Conservation (phyloP, 2,113 vertebrate species). For the Corvus cornix region DNA sequence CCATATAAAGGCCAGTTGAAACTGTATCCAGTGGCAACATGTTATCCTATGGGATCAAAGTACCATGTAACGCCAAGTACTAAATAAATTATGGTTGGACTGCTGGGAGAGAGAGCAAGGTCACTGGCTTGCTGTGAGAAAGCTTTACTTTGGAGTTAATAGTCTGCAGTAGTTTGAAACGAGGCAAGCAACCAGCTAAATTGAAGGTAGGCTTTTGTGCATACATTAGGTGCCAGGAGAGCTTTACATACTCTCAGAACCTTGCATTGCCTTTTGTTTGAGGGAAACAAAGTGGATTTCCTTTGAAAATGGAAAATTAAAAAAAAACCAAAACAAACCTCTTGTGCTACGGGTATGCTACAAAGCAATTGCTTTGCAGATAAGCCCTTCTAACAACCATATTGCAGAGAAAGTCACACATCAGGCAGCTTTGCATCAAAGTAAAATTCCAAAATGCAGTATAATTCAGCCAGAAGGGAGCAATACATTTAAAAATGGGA, state of each 20-base stretch:
- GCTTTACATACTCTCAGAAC: background rate
- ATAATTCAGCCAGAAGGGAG: background rate
- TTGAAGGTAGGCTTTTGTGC: background rate
- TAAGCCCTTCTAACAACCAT: background rate
- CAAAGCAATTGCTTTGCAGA: background rate
- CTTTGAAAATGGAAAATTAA: background rate
- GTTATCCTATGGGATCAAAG: conserved; percentile 1
- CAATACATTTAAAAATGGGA: background rate
- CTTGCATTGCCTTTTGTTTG: background rate
- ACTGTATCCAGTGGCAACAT: background rate
- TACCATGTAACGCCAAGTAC: background rate
- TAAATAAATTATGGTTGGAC: conserved; percentile 12
- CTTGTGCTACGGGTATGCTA: background rate
- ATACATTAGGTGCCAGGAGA: background rate
- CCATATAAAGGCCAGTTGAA: background rate
- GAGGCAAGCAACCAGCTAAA: background rate
- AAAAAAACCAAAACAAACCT: background rate
- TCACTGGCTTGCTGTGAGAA: background rate
- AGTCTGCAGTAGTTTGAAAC: conserved; percentile 16
- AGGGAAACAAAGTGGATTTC: background rate
- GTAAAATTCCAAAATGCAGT: background rate
- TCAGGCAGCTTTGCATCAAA: background rate
- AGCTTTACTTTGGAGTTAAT: conserved; percentile 32
- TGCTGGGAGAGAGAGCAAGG: background rate
- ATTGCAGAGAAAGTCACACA: background rate